Evolutionary conservation across 1,140 invertebrate species (phyloP).

Genomic region (Temnothorax nylanderi): DNA sequence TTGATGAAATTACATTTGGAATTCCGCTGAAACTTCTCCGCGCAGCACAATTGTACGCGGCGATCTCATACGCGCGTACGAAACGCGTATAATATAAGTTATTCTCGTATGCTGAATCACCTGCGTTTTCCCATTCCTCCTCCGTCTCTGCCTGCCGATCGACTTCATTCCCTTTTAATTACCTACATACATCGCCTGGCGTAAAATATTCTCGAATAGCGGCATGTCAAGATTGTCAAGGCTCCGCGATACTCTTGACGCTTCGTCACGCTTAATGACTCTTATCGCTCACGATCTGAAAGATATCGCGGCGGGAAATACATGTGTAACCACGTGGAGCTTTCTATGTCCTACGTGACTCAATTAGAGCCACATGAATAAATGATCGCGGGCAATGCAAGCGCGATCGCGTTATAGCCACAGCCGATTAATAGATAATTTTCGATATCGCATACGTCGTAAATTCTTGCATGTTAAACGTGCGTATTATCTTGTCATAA

Average conservation of each 20-base stretch:
- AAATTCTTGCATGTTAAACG: slow-evolving; percentile 28
- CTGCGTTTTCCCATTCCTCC: not conserved
- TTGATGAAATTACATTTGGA: slow-evolving; percentile 58
- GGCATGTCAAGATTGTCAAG: not conserved
- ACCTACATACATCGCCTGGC: not conserved
- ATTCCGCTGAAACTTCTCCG: slow-evolving; percentile 18
- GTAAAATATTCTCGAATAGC: slow-evolving; percentile 22
- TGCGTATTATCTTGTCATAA: not conserved
- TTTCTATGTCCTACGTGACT: slow-evolving; percentile 18
- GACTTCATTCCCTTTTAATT: slow-evolving; percentile 59
- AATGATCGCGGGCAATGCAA: not conserved
- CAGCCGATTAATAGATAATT: slow-evolving; percentile 29
- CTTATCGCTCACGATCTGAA: slow-evolving; percentile 26
- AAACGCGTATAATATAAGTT: not conserved
- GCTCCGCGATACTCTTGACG: not conserved
- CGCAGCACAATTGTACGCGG: not conserved
- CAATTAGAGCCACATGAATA: slow-evolving; percentile 52
- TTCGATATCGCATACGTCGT: not conserved
- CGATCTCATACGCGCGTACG: not conserved
- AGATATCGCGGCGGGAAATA: slow-evolving; percentile 7
- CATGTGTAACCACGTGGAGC: slow-evolving; percentile 8
- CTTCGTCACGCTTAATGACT: not conserved
- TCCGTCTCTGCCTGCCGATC: not conserved
- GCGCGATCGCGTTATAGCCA: too few species aligned
- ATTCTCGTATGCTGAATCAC: not conserved